A percentile compares a stretch with the other conserved stretches of the same genome.
phyloP scores from a whole-genome alignment of 2,888 invertebrate species.

The Drosophila barbarae region DNA sequence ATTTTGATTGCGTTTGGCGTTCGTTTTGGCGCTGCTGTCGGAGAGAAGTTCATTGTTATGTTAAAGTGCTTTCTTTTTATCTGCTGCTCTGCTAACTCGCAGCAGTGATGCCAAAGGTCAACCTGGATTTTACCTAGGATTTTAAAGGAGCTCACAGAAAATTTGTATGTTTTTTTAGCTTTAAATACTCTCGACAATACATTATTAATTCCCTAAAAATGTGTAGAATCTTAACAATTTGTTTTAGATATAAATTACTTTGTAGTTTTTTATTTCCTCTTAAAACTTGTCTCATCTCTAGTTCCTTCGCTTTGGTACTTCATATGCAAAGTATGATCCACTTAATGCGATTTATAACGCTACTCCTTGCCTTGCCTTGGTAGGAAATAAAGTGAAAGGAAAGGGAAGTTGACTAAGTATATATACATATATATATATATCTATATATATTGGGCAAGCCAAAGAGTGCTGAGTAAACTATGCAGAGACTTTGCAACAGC shows the following conservation, averaged over 20 bases:
- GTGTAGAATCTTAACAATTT: not conserved
- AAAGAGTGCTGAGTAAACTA: slow-evolving; percentile 32
- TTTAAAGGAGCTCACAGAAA: not conserved
- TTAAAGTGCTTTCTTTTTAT: slow-evolving; percentile 63
- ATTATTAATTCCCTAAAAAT: too few relatives aligned
- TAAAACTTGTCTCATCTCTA: slow-evolving; percentile 14
- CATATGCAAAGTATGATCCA: slow-evolving; percentile 77
- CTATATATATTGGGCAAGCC: slow-evolving; percentile 11
- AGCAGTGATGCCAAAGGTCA: slow-evolving; percentile 17
- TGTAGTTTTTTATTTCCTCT: not conserved
- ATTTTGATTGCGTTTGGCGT: slow-evolving; percentile 62
- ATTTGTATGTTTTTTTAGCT: not conserved
- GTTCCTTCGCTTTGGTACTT: slow-evolving; percentile 46
- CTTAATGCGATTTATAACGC: slow-evolving; percentile 74
- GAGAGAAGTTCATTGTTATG: slow-evolving; percentile 45
- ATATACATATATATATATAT: slow-evolving; percentile 1
- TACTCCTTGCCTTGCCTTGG: slow-evolving; percentile 24
- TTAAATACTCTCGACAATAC: too few relatives aligned
- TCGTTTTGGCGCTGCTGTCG: slow-evolving; percentile 27
- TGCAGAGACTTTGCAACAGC: slow-evolving; percentile 27
- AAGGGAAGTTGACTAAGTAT: slow-evolving; percentile 7
- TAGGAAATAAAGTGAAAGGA: not conserved
- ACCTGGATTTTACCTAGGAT: not conserved
- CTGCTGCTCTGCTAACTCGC: slow-evolving; percentile 9
- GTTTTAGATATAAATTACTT: not conserved